Base-by-base conservation (phyloP, 2,113 vertebrate genomes). In the Nothocercus nigrocapillus region DNA sequence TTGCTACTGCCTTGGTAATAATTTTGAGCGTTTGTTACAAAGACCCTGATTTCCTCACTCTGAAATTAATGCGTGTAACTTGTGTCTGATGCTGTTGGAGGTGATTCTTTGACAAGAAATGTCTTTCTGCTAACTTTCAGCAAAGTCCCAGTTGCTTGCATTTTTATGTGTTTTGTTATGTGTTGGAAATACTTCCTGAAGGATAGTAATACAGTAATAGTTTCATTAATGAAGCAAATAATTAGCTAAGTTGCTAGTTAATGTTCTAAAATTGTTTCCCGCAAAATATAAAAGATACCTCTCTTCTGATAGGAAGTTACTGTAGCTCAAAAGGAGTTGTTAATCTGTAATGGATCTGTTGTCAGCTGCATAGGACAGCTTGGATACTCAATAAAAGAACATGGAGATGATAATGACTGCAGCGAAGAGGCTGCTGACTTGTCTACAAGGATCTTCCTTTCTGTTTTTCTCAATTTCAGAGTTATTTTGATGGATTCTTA, bases 211-310 rank as follows among this genome's bases (percentile, higher is more conserved):
- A 53, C 6, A 36, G 34, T 28, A 79, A 44, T 74, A 86, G 27
- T 89, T 95, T 51, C 54, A 70, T 78, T 94, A 96, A 95, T 92
- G 85, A 96, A 96, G 89, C 32, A 93, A 82, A 86, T 96, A 90
- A 96, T 96, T 96, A 95, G 68, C 38, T 81, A 42, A 89, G 66
- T 7, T 95, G 13, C 68, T 92, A 81, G 17, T 12, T 82, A 7
- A 7, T 28, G 11, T 77, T 61, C 34, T 75, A 4, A 72, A 13
- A 47, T 38, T 90, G 93, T 88, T 47, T 32, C 19, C 78, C 20
- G 24, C 4, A 72, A 92, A 91, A 76, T 66, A 66, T 10, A 53
- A 47, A 76, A n/a, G 56, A 36, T 64, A 69, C 51, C 78, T 89
- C 51, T 51, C 5, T 70, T 88, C 36, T 70, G 24, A 13, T 34